phyloP scores from a whole-genome alignment of 2,797 vertebrate genomes.

The Holocentrus rufus region DNA sequence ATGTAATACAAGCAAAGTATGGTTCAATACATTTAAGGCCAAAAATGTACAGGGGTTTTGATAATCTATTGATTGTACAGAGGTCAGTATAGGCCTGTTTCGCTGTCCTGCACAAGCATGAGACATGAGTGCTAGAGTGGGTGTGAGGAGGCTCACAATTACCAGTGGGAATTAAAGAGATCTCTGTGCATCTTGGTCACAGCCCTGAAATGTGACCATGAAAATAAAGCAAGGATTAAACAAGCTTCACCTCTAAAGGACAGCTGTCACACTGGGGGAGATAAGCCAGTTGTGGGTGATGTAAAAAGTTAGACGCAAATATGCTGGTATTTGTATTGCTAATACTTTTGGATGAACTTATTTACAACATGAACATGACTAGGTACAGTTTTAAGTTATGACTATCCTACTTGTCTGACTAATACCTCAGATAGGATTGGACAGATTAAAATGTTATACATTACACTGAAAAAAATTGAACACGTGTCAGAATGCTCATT shows the following conservation, averaged over 20 bases:
- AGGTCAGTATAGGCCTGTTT: not conserved
- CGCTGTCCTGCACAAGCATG: not conserved
- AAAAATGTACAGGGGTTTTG: not conserved
- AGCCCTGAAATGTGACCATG: constrained; percentile 22
- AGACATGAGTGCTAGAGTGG: not conserved
- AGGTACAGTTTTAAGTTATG: no score
- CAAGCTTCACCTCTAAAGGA: constrained; percentile 4
- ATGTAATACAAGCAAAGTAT: no score
- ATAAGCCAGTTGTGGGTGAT: not conserved
- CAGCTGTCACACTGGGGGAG: constrained; percentile 9
- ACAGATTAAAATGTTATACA: no score
- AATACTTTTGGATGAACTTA: no score
- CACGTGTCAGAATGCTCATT: no score
- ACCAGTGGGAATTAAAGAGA: not conserved
- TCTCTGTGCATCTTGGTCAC: not conserved
- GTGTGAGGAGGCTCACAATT: not conserved
- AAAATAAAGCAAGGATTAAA: constrained; percentile 25
- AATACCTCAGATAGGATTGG: no score
- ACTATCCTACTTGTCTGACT: no score
- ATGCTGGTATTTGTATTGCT: no score
- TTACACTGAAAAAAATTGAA: no score
- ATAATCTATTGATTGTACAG: not conserved
- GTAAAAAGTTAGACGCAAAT: not conserved
- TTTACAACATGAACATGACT: no score
- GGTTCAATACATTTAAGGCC: no score